These are phyloP conservation scores for Pelagia noctiluca DNA, from an alignment of 30 jellyfish, hydroid and myxozoan genomes.

Conservation along the genomic window DNA sequence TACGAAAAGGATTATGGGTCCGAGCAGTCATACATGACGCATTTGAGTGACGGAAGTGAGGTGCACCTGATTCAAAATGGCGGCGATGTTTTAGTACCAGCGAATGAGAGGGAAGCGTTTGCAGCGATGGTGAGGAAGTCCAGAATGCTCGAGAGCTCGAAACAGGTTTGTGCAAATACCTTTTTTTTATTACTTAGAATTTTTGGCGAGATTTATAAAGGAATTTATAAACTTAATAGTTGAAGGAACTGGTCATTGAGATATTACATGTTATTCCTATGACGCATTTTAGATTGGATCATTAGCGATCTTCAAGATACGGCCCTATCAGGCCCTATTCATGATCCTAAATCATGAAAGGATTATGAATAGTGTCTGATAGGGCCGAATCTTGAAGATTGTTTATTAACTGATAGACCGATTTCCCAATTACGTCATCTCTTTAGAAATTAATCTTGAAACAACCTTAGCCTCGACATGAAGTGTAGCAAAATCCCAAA, in stretches of 20 bases:
- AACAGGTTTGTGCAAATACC: slow-evolving; percentile 64
- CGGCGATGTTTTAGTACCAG: slow-evolving; percentile 27
- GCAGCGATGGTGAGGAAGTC: slow-evolving; percentile 68
- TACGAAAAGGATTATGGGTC: slow-evolving; percentile 50
- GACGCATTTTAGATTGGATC: too few species aligned
- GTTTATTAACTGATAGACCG: too few species aligned
- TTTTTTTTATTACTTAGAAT: not conserved
- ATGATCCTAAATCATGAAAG: too few species aligned
- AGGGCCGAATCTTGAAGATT: too few species aligned
- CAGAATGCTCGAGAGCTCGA: slow-evolving; percentile 75
- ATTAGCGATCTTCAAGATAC: too few species aligned
- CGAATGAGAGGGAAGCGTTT: slow-evolving; percentile 47
- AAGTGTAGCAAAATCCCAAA: too few species aligned
- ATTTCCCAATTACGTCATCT: too few species aligned
- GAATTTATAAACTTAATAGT: not conserved
- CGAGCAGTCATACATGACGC: slow-evolving; percentile 58
- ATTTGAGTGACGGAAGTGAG: slow-evolving; percentile 73
- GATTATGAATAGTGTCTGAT: too few species aligned
- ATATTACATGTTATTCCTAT: too few species aligned
- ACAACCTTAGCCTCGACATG: too few species aligned
- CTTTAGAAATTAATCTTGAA: too few species aligned
- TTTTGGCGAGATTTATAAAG: not conserved
- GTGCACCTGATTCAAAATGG: slow-evolving; percentile 57
- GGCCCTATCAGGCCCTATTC: too few species aligned
- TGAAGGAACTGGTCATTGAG: not conserved